Base-by-base conservation (phyloP, 2,113 vertebrate genomes). In the Alosa alosa region DNA sequence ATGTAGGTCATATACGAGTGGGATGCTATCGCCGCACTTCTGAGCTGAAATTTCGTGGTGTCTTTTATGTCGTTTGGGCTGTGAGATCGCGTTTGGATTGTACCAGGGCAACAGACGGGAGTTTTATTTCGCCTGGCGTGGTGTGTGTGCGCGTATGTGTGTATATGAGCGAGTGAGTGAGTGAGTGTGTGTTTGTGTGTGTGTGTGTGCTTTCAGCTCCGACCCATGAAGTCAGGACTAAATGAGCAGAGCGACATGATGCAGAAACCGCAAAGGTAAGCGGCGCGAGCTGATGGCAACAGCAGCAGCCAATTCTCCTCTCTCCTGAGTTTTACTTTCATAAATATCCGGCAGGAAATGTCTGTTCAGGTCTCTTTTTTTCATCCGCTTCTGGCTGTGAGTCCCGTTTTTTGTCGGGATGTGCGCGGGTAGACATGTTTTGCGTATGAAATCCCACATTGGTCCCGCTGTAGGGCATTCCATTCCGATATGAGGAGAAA, bases 21-120 rank as follows among this genome's bases (percentile, higher is more conserved):
- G 91, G 89, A 91, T 92, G 90, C 87, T 89, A 75, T 84, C 72
- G 82, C 55, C 60, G 68, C 84, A 75, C 15, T 88, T 84, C 50
- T 84, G 46, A 89, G 75, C 84, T 90, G 87, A 88, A 90, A 78
- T 39, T 88, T 87, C 85, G 81, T 57, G 92, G 84, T 91, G 85
- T 84, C 85, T 87, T 91, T 90, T 88, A 11, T 92, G 94, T 94
- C 89, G 90, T 93, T 86, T 82, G 95, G 94, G 94, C 91, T 90
- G 91, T 85, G 91, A 84, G 88, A 90, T 89, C 88, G 81, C 75
- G 25, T 82, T 47, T 92, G 94, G 92, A 93, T 92, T n/a, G 41
- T 45, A 81, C 84, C 46, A 72, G 44, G 82, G 83, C 25, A 39
- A 82, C 81, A 87, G 87, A 39, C 83, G 64, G 83, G 89, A 92